Base-by-base conservation (phyloP, 2,797 vertebrate genomes). In the Eulemur albifrons region DNA sequence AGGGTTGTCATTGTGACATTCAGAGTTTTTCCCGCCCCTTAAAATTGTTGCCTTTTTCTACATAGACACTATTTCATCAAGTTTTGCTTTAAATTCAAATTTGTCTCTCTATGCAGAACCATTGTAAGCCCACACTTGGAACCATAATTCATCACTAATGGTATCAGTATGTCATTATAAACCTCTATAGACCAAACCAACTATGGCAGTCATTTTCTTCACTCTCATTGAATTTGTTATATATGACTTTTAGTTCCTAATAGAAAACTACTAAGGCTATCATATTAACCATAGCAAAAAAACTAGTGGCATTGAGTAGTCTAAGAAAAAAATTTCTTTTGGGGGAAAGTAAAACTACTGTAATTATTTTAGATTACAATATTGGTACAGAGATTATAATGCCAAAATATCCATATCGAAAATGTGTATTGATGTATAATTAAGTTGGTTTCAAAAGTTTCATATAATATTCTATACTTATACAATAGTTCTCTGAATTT, bases 11-110 rank as follows among this genome's bases (percentile, higher is more conserved):
- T 91, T 93, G 35, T 5, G 90, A 79, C 25, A 75, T 59, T 90
- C 67, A 70, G 75, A 91, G 21, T 72, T 86, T 96, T 7, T 0
- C 50, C 67, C 45, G 35, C 40, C 88, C 94, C 86, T 98, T 95
- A 79, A 80, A 69, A 92, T 94, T 95, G 40, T 88, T 94, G 63
- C 87, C 67, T 48, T 52, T 67, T 90, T 57, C 57, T 75, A 38
- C 2, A 0, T 15, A 72, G 79, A 94, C 50, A 70, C 17, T 84
- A 77, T 96, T 95, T 95, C 65, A 75, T 93, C 83, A 87, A 96
- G 45, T 93, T 95, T 95, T 81, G 43, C 61, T 95, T 85, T 83
- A 91, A 95, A 96, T 96, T 97, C 79, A 93, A 67, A 84, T 76
- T 35, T 1, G 21, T 50, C 17, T 95, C 27, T 52, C 70, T 94